Base-by-base conservation (phyloP, 2,797 vertebrate genomes). In the Myripristis murdjan region DNA sequence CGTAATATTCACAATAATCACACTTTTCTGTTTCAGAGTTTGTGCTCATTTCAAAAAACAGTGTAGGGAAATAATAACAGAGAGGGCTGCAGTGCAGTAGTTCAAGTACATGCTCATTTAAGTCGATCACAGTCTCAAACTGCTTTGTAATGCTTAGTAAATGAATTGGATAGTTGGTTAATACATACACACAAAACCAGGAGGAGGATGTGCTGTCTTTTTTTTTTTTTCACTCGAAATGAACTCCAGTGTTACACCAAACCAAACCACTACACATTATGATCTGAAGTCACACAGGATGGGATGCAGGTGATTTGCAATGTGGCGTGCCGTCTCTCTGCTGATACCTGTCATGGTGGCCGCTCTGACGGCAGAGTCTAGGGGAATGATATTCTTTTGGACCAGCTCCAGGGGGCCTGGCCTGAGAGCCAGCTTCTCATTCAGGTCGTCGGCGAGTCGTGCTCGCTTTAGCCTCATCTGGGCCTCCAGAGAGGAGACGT, bases 391-490 rank as follows among this genome's bases (percentile, higher is more conserved):
- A 81, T 97, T 97, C 94, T 97, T 98, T 90, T 96, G 95, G 82
- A 98, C 95, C 92, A 97, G 93, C 89, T 98, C 96, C 91, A 97
- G 85, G 7, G 96, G 97, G 56, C 97, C 96, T 0, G 96, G 96
- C 77, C 96, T 95, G 71, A 97, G 95, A 53, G 96, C 95, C 63
- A 97, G 96, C 91, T 95, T 98, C 88, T 97, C 96, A 49, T 96
- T 97, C 89, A 98, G 95, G 82, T 97, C 95, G 75, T 96, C 94
- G 1, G 96, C 94, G 18, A 98, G 95, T 22, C 94, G 93, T 48
- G 96, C 96, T 92, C 96, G 95, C 92, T 97, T 97, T 73, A 97
- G 94, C 93, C 97, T 97, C 93, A 94, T 95, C 81, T 97, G 96
- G 23, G 94, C 92, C 37, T 95, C 93, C 79, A 96, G 94, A 78